Evolutionary conservation across 2,113 vertebrate species (phyloP).

Genomic region (Mus pahari): DNA sequence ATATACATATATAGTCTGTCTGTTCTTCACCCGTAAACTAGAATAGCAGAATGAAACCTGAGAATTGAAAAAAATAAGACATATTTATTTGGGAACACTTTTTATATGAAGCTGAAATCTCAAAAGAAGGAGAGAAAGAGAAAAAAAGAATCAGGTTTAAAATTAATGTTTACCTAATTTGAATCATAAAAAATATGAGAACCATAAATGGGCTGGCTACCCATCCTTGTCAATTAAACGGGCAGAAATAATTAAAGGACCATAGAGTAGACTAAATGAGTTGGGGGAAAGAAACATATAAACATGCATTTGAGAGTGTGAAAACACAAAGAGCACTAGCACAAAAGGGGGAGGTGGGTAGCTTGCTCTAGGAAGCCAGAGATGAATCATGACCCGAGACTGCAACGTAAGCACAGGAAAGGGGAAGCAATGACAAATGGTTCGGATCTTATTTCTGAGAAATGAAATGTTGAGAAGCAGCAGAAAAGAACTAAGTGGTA

Average conservation of each 20-base stretch:
- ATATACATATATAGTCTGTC: not conserved
- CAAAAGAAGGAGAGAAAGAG: not conserved
- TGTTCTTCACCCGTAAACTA: not conserved
- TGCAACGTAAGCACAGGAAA: not conserved
- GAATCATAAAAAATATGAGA: slow-evolving; percentile 27
- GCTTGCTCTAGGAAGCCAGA: not conserved
- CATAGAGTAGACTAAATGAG: not conserved
- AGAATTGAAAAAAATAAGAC: not conserved
- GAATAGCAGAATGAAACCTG: not conserved
- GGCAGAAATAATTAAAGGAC: slow-evolving; percentile 3
- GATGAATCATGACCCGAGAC: not conserved
- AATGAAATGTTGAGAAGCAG: slow-evolving; percentile 52
- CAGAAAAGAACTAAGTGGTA: slow-evolving; percentile 27
- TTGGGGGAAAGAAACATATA: not conserved
- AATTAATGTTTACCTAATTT: slow-evolving; percentile 30
- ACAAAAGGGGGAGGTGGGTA: not conserved
- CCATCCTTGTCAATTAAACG: not conserved
- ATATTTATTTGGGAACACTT: not conserved
- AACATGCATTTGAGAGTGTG: not conserved
- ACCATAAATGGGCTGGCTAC: not conserved
- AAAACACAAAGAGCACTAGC: not conserved
- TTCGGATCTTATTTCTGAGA: slow-evolving; percentile 57
- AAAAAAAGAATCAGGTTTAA: not conserved
- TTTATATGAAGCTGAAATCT: not conserved
- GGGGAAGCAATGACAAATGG: not conserved